Base-by-base conservation (phyloP, 2,113 vertebrate species). In the Columba janthina region DNA sequence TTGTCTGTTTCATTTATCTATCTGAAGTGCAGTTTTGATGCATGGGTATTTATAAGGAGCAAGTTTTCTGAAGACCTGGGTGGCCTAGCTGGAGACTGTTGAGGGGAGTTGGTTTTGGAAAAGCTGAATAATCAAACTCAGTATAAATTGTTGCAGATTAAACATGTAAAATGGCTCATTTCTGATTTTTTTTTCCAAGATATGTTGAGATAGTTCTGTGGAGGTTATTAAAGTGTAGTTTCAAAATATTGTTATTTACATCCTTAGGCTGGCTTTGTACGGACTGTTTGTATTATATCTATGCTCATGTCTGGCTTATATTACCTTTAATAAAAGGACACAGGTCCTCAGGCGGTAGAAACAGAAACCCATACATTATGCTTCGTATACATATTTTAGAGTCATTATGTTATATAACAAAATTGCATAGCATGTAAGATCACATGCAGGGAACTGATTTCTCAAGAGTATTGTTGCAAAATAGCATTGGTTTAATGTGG, bases 301-400 rank as follows among this genome's bases (percentile, higher is more conserved):
- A 19, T 46, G 17, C 13, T 89, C n/a, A 54, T 29, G 15, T 76
- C 42, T 89, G 66, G 21, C 56, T 95, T 72, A 14, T 46, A 70
- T 82, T 82, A 69, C n/a, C n/a, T 85, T 82, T 85, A 85, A 70
- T 85, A 82, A 71, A 89, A 81, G 36, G 50, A 85, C 40, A 54
- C 25, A 60, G 31, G 48, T 93, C 87, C 73, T 97, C 71, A 62
- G 87, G 73, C 82, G 85, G n/a, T 58, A 85, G 67, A 94, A 95
- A 79, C 73, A 46, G 87, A 94, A 98, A 93, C 76, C 88, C 76
- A 15, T 70, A 60, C 70, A 85, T 97, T 96, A 96, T 83, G 40
- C 32, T 73, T 53, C 91, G 66, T 73, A 62, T 57, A 53, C 19
- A 29, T 71, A 58, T 78, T 95, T 94, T 64, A 65, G 50, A 86